A percentile compares a stretch with the other conserved stretches of the same genome.
Conservation (phyloP, 2,797 vertebrate species). For the Micrastur ruficollis region DNA sequence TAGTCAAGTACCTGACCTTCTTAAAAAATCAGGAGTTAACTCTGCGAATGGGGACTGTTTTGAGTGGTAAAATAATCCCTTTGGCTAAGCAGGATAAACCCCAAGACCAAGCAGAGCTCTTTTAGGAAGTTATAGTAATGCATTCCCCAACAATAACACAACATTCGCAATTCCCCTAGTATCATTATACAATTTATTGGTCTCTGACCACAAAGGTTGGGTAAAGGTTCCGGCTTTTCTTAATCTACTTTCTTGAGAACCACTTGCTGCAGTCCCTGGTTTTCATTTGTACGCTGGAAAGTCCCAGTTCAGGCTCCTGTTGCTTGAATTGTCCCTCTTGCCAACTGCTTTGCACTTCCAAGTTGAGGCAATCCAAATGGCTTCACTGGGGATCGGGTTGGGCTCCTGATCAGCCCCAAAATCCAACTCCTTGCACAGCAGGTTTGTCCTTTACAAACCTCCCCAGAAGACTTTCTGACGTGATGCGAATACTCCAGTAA, state of each 20-base stretch:
- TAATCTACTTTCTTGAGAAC: not conserved
- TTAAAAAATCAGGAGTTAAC: not conserved
- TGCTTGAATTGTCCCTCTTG: not conserved
- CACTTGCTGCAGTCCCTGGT: not conserved
- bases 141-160: not conserved
- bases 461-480: not conserved
- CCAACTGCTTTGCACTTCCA: not conserved
- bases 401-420: not conserved
- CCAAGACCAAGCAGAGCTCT: not conserved
- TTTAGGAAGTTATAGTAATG: not conserved
- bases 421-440: not conserved
- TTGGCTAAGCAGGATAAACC: not conserved
- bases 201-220: not conserved
- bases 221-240: not conserved
- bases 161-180: not conserved
- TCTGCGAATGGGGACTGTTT: not conserved
- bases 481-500: not conserved
- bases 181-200: not conserved
- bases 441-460: not conserved
- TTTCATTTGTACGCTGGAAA: not conserved
- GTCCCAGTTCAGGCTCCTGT: not conserved
- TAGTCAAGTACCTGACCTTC: not conserved
- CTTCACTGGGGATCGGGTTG: not conserved
- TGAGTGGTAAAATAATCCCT: constrained; percentile 1
- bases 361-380: not conserved